Evolutionary conservation across 2,888 invertebrate genomes (phyloP).

Genomic region (Cheilosia urbana): DNA sequence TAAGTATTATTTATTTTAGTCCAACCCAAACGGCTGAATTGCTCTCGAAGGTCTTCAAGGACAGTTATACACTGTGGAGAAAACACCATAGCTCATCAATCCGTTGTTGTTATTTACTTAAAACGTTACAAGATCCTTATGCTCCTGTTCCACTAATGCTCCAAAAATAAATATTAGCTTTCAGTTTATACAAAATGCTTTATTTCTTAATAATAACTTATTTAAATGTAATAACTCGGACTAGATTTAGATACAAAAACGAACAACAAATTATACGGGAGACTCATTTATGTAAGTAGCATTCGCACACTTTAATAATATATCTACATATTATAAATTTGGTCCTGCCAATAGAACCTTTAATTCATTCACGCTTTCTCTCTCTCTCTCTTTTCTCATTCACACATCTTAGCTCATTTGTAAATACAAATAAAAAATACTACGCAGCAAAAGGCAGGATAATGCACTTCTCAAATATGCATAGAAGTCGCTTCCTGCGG

Average conservation of each 20-base stretch:
- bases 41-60: too few relatives aligned
- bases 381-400: conserved; percentile 17
- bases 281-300: conserved; percentile 66
- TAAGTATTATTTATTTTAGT: too few relatives aligned
- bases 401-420: conserved; percentile 47
- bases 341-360: conserved; percentile 2
- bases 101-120: too few relatives aligned
- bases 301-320: conserved; percentile 49
- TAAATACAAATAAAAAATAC: conserved; percentile 63
- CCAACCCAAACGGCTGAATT: too few relatives aligned
- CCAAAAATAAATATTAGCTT: not conserved
- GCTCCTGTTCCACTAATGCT: too few relatives aligned
- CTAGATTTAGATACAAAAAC: conserved; percentile 70
- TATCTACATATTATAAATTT: conserved; percentile 30
- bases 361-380: conserved; percentile 17
- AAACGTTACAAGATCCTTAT: too few relatives aligned
- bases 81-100: too few relatives aligned
- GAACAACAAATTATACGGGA: conserved; percentile 60
- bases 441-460: conserved; percentile 50
- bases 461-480: conserved; percentile 78
- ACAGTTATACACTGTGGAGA: too few relatives aligned
- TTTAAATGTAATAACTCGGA: conserved; percentile 51
- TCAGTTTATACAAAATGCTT: conserved; percentile 60
- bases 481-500: conserved; percentile 74
- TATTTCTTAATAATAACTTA: conserved; percentile 70